phyloP scores from a whole-genome alignment of 2,888 invertebrate species.

The Apodemia mormo region DNA sequence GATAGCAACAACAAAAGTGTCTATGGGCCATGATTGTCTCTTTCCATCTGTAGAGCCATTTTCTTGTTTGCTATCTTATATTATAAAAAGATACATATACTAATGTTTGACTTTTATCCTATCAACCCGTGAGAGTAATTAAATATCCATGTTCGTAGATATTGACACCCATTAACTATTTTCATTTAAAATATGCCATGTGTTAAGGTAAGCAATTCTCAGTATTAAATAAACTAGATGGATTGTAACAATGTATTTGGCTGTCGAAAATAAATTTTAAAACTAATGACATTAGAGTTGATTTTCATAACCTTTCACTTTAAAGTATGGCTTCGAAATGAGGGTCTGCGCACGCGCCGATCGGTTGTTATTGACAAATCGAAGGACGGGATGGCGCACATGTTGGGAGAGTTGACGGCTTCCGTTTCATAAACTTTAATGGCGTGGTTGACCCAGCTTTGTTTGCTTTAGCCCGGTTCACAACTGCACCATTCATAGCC shows the following conservation, averaged over 20 bases:
- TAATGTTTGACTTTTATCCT: neutral
- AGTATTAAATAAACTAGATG: slow-evolving; percentile 21
- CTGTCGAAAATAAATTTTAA: slow-evolving; percentile 36
- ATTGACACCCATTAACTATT: slow-evolving; percentile 1
- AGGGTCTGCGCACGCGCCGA: slow-evolving; percentile 58
- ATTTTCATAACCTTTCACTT: slow-evolving; percentile 32
- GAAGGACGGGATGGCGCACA: slow-evolving; percentile 63
- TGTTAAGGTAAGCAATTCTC: slow-evolving; percentile 34
- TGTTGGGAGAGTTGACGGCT: slow-evolving; percentile 66
- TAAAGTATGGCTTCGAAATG: slow-evolving; percentile 35
- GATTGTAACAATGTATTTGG: slow-evolving; percentile 6
- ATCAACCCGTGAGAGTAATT: neutral
- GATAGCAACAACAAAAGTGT: too few species aligned
- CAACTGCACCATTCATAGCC: slow-evolving; percentile 67
- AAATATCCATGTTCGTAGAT: neutral
- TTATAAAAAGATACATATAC: too few species aligned
- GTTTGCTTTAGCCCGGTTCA: slow-evolving; percentile 70
- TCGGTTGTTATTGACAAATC: slow-evolving; percentile 68
- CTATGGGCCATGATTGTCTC: too few species aligned
- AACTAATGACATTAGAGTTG: slow-evolving; percentile 41
- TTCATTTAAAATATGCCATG: slow-evolving; percentile 23
- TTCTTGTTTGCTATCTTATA: too few species aligned
- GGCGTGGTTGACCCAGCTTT: slow-evolving; percentile 79
- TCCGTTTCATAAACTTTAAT: slow-evolving; percentile 80
- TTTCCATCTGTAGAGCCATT: too few species aligned